Conservation (phyloP, 2,888 invertebrate genomes). For the Drosophila macrothrix region DNA sequence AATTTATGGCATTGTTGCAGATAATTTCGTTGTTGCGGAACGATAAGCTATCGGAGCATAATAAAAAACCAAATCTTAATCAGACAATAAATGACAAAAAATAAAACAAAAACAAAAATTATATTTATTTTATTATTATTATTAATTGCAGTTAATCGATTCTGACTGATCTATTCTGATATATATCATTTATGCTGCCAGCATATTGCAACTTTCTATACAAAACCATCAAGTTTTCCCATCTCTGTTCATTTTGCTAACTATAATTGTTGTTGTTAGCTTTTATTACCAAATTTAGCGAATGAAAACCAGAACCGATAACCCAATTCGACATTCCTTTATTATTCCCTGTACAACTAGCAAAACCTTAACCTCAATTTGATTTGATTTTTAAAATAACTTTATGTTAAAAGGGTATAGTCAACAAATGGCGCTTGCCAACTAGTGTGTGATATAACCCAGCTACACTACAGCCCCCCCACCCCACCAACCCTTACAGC, state of each 20-base stretch:
- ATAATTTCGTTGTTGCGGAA: background rate
- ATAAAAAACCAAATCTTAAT: slow-evolving; percentile 6
- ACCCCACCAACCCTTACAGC: background rate
- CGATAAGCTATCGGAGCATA: slow-evolving; percentile 22
- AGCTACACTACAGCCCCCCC: background rate
- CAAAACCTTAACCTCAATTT: background rate
- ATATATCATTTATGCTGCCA: background rate
- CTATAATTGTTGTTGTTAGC: too few species aligned
- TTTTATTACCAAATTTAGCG: background rate
- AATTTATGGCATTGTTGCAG: background rate
- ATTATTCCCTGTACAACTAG: background rate
- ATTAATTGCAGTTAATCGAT: background rate
- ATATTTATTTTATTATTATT: too few species aligned
- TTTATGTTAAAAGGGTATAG: background rate
- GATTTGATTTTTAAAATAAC: background rate
- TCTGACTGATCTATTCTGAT: background rate
- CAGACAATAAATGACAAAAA: background rate
- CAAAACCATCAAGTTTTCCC: background rate
- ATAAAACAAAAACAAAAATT: too few species aligned
- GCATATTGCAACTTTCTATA: background rate
- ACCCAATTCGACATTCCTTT: background rate
- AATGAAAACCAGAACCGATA: too few species aligned
- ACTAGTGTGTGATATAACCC: slow-evolving; percentile 19
- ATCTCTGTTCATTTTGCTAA: background rate
- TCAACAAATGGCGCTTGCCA: slow-evolving; percentile 9